Evolutionary conservation across 2,113 vertebrate species (phyloP).

Genomic region (Daphoenositta chrysoptera): DNA sequence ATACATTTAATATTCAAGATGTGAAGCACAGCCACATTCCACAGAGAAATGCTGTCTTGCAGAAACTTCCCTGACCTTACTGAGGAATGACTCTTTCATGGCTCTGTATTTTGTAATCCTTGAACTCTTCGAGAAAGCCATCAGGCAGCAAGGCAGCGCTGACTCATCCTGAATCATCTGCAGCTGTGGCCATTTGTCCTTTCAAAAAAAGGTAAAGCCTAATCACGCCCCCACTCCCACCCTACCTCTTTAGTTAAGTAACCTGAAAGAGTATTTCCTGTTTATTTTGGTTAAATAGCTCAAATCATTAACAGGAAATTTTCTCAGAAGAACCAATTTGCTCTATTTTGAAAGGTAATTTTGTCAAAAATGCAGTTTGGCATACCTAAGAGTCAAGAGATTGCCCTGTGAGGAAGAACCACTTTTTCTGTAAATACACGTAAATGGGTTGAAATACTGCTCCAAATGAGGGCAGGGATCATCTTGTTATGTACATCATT

Average conservation of each 20-base stretch:
- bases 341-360: background rate
- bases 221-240: background rate
- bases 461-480: background rate
- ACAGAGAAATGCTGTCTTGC: background rate
- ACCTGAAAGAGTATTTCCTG: background rate
- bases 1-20: background rate
- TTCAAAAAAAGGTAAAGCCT: background rate
- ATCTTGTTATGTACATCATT: background rate
- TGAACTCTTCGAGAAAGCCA: background rate
- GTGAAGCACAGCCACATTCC: background rate
- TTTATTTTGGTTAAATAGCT: background rate
- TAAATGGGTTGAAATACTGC: background rate
- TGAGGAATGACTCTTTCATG: accelerated
- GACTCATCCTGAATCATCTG: background rate
- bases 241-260: background rate
- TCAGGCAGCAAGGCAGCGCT: background rate
- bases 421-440: background rate
- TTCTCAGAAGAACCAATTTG: background rate
- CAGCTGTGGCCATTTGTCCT: background rate
- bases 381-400: background rate
- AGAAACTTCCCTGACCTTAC: background rate
- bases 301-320: background rate
- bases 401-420: background rate
- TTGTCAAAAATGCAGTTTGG: background rate
- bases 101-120: background rate